Evolutionary conservation across 1,140 invertebrate species (phyloP).

Genomic region (Rhysida immarginata): DNA sequence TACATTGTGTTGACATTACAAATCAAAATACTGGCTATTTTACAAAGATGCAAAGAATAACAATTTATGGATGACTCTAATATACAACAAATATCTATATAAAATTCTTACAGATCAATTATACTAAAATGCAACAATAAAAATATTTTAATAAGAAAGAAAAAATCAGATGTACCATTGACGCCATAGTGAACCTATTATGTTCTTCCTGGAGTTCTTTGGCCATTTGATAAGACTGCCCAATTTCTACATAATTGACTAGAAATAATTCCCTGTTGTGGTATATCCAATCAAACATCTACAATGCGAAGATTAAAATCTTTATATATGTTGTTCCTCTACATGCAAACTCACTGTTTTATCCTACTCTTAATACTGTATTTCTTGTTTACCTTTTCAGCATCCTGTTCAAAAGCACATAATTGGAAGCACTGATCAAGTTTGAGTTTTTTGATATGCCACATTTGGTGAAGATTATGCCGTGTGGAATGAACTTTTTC

Average conservation of each 20-base stretch:
- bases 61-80: no score
- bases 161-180: constrained; percentile 51
- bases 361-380: no score
- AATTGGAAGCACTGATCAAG: constrained; percentile 91
- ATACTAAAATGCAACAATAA: background rate
- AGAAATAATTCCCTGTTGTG: constrained; percentile 89
- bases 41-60: no score
- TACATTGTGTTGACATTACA: no score
- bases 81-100: no score
- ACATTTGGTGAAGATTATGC: constrained; percentile 77
- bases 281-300: constrained; percentile 96
- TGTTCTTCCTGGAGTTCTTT: constrained; percentile 89
- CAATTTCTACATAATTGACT: constrained; percentile 90
- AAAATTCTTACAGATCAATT: no score
- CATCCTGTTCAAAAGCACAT: constrained; percentile 89
- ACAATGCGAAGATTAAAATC: constrained; percentile 21
- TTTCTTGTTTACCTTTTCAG: constrained; percentile 60
- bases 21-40: no score
- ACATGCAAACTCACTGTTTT: no score
- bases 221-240: constrained; percentile 76
- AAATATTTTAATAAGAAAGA: background rate
- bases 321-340: no score
- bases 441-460: constrained; percentile 83
- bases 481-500: constrained; percentile 71
- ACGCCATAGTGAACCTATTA: constrained; percentile 84